These are phyloP conservation scores for Halocynthia aurantium DNA, from an alignment of 23 tunicate genomes.

Conservation along the genomic window DNA sequence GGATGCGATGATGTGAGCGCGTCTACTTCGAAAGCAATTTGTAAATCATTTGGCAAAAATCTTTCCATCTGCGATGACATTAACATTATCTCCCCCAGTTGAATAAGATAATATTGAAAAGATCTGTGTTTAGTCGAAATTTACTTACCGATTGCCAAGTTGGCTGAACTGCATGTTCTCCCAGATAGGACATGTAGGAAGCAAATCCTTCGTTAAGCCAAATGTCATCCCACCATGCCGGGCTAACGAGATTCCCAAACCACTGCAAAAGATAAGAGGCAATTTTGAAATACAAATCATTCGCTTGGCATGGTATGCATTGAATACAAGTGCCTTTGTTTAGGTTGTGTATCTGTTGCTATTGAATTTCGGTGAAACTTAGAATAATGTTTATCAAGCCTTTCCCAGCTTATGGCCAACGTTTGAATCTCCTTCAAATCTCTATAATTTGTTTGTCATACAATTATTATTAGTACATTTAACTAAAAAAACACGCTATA, in stretches of 20 bases:
- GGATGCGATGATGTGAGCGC: conserved; percentile 1
- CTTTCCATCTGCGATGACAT: not conserved
- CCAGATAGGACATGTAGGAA: conserved; percentile 17
- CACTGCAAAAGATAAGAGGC: conserved; percentile 28
- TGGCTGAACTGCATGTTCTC: conserved; percentile 15
- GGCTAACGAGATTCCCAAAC: conserved; percentile 66
- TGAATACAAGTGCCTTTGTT: too few relatives aligned
- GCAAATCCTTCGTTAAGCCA: conserved; percentile 82
- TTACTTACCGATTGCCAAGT: conserved; percentile 25
- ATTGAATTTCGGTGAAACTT: too few relatives aligned
- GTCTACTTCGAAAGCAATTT: not conserved
- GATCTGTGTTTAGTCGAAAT: not conserved
- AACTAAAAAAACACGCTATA: too few relatives aligned
- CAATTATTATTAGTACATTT: too few relatives aligned
- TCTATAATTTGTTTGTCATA: too few relatives aligned
- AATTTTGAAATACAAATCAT: not conserved
- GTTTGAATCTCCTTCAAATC: too few relatives aligned
- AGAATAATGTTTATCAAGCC: too few relatives aligned
- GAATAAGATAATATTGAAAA: not conserved
- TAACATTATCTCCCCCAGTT: not conserved
- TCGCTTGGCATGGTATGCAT: not conserved
- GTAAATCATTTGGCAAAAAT: not conserved
- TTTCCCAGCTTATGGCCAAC: too few relatives aligned
- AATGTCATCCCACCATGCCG: conserved; percentile 81
- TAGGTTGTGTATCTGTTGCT: too few relatives aligned